Percentiles rank a stretch among this genome's conserved stretches.
Evolutionary conservation across 2,113 vertebrate genomes (phyloP).

Genomic region (Eudyptes chrysolophus): DNA sequence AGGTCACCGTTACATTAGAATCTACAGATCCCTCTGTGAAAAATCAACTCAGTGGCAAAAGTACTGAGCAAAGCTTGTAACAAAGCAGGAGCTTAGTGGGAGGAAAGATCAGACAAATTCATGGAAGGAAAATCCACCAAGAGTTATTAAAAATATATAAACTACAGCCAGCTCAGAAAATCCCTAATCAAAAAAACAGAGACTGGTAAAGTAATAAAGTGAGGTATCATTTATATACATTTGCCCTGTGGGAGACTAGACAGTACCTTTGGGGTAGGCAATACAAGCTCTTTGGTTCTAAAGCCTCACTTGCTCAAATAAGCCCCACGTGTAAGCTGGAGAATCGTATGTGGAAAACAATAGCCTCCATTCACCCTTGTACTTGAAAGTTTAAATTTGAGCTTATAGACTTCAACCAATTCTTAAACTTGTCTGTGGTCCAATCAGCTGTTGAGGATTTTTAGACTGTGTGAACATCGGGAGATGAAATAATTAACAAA

Average conservation of each 20-base stretch:
- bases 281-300: not conserved
- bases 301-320: not conserved
- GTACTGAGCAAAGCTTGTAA: not conserved
- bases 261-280: not conserved
- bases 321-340: not conserved
- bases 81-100: not conserved
- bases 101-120: not conserved
- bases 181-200: not conserved
- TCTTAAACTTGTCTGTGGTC: not conserved
- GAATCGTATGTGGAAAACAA: not conserved
- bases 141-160: constrained; percentile 10
- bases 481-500: not conserved
- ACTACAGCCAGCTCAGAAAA: not conserved
- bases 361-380: not conserved
- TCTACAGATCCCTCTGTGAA: not conserved
- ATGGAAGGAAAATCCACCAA: not conserved
- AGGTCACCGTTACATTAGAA: not conserved
- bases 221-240: not conserved
- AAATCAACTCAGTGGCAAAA: not conserved
- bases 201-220: not conserved
- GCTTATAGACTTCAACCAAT: not conserved
- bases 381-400: not conserved
- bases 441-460: not conserved
- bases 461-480: not conserved
- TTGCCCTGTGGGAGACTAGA: not conserved